Conservation (phyloP, 2,888 invertebrate genomes). For the Chymomyza caudatula region DNA sequence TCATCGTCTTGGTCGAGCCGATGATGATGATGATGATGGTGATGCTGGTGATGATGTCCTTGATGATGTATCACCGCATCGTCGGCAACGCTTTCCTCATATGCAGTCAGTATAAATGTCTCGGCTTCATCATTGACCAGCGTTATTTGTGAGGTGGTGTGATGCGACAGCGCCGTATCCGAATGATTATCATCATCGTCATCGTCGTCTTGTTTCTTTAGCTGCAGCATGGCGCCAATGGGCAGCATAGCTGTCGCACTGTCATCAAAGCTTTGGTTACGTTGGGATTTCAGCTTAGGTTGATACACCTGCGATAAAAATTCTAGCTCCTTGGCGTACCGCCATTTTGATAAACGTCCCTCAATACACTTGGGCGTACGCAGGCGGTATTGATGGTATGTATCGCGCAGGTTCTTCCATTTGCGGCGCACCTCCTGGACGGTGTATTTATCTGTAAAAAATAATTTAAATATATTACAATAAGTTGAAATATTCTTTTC, state of each 20-base stretch:
- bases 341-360: constrained; percentile 74
- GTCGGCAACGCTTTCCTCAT: constrained; percentile 72
- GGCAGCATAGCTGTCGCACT: constrained; percentile 22
- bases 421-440: constrained; percentile 75
- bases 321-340: constrained; percentile 72
- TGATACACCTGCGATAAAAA: constrained; percentile 75
- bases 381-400: constrained; percentile 75
- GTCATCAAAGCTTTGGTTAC: constrained; percentile 36
- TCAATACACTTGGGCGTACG: constrained; percentile 71
- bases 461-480: not conserved
- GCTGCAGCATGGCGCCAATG: constrained; percentile 45
- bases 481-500: no score
- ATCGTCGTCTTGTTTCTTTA: constrained; percentile 58
- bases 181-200: constrained; percentile 61
- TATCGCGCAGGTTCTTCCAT: constrained; percentile 76
- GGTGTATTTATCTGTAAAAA: constrained; percentile 59
- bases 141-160: constrained; percentile 61
- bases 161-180: constrained; percentile 51
- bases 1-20: constrained; percentile 48
- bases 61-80: constrained; percentile 55
- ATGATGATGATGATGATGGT: constrained; percentile 53
- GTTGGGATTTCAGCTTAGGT: constrained; percentile 74
- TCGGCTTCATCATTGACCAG: constrained; percentile 69
- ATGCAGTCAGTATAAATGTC: constrained; percentile 68
- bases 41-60: constrained; percentile 34